Evolutionary conservation across 2,797 vertebrate genomes (phyloP), one percentile per base, ranked within the genome.

Genomic region (Geotrypetes seraphini): DNA sequence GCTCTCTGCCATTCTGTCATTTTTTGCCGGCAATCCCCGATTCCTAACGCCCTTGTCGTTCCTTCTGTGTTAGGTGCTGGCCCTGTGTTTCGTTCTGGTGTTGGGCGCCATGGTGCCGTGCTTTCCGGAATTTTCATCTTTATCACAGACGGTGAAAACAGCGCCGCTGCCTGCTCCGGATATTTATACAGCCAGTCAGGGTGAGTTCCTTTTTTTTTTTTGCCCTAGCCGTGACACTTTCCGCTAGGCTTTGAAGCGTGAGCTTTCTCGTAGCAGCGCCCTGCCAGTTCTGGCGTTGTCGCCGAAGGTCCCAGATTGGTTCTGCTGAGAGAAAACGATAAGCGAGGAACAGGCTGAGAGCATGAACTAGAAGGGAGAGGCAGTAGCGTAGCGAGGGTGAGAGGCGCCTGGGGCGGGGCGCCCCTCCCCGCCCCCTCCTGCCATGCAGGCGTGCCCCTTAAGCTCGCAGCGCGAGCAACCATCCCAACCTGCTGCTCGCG

Each of bases 91-190:
- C 3, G 81, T 97, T 51, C 81, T 99, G 72, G 91, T 96, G 64
- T 79, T 99, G 75, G 94, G 95, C 60, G 93, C 93, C 57, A 73
- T 99, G 31, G 82, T 91, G 54, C 91, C 92, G 34, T 95, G 91
- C 75, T 76, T 95, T 57, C 80, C 79, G 3, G 79, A 75, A 55
- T 85, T 96, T 65, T 85, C 91, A 57, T 81, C 85, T 43, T 50
- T 81, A 63, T 82, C 88, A 31, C 88, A 90, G 73, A 86, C 82
- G 69, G 85, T 87, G 69, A 84, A 86, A 81, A 71, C 84, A 11
- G 44, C 72, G 22, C 78, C 86, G 36, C 48, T 76, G 17, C 75
- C 81, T 14, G 58, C 85, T 10, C 78, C 85, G 60, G 89, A 95
- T 48, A 70, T 88, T 69, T 98, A 99, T 64, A 83, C 91, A 39